Percentiles rank a stretch among this genome's conserved stretches.
These are phyloP conservation scores for Staurois parvus DNA, from an alignment of 2,797 vertebrate species.

Conservation along the genomic window DNA sequence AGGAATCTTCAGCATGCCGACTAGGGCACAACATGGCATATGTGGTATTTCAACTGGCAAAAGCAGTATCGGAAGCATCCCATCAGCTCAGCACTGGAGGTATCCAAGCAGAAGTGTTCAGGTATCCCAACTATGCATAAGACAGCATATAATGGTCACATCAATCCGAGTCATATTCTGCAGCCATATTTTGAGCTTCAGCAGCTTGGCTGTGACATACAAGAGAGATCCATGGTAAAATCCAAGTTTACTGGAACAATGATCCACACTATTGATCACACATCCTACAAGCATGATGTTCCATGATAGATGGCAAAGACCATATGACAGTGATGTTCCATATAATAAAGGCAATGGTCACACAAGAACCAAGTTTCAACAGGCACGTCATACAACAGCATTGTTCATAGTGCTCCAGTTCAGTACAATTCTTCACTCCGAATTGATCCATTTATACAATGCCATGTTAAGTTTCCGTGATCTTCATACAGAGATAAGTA, in stretches of 20 bases:
- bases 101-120: not conserved
- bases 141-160: not conserved
- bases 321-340: no score
- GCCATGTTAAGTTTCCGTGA: not conserved
- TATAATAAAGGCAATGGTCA: no score
- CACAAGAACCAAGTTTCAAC: not conserved
- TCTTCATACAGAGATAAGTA: not conserved
- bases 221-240: not conserved
- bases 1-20: slow-evolving; percentile 20
- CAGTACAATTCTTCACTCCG: not conserved
- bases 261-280: no score
- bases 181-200: not conserved
- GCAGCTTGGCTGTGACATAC: not conserved
- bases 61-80: not conserved
- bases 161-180: not conserved
- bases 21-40: not conserved
- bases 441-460: no score
- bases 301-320: no score
- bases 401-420: not conserved
- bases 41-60: not conserved
- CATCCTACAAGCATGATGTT: no score
- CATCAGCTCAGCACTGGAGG: not conserved
- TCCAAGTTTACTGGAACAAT: no score
- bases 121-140: not conserved
- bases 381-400: not conserved